phyloP scores from a whole-genome alignment of 2,113 vertebrate species.

The Climacteris rufus region DNA sequence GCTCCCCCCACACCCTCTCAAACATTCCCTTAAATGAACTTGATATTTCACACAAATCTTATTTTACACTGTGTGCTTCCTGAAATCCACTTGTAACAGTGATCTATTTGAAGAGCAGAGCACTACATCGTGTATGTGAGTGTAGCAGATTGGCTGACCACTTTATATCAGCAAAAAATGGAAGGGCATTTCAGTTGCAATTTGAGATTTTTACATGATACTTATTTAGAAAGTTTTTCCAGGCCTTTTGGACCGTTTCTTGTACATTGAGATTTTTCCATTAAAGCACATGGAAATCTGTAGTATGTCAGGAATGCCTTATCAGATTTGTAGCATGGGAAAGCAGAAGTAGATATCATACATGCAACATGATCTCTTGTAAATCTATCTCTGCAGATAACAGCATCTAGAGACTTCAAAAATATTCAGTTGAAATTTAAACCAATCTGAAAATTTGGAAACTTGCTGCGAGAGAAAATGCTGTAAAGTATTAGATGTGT shows the following conservation, averaged over 20 bases:
- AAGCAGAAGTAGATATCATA: not conserved
- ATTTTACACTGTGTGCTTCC: not conserved
- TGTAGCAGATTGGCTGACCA: not conserved
- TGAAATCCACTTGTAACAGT: not conserved
- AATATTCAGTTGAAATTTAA: constrained; percentile 14
- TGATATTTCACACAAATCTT: not conserved
- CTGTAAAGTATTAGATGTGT: not conserved
- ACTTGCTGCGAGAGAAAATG: not conserved
- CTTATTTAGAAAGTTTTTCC: not conserved
- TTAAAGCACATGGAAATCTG: not conserved
- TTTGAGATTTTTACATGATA: not conserved
- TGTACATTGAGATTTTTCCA: not conserved
- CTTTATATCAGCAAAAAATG: not conserved
- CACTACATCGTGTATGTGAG: not conserved
- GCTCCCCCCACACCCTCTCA: not conserved
- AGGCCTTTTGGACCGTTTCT: not conserved
- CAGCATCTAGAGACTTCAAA: not conserved
- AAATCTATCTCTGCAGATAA: not conserved
- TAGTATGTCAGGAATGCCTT: constrained; percentile 33
- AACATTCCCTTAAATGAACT: not conserved
- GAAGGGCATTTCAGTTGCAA: not conserved
- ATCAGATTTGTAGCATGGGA: constrained; percentile 39
- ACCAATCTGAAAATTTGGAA: constrained; percentile 10
- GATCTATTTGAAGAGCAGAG: not conserved
- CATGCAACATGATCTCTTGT: not conserved